Conservation (phyloP, 2,888 invertebrate species). For the Eledone cirrhosa region DNA sequence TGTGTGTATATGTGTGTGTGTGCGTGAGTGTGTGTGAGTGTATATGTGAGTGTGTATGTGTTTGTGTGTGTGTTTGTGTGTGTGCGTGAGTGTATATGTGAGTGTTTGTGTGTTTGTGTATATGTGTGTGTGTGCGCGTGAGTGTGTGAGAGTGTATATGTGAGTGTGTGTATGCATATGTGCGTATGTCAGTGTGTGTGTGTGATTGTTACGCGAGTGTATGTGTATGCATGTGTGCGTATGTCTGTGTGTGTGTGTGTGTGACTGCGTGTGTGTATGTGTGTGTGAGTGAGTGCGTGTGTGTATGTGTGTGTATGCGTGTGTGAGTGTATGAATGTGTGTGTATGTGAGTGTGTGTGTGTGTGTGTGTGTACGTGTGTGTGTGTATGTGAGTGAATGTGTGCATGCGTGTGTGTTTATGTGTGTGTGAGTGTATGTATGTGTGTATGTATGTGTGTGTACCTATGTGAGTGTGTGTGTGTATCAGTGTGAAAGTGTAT, state of each 20-base stretch:
- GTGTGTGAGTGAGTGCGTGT: too few species aligned
- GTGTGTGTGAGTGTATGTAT: too few species aligned
- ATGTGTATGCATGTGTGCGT: background rate
- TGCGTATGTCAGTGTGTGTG: background rate
- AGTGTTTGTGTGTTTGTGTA: background rate
- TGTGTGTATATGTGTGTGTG: background rate
- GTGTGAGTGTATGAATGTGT: too few species aligned
- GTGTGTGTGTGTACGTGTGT: background rate
- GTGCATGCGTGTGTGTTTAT: too few species aligned
- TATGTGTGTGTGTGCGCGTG: background rate
- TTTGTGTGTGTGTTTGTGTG: background rate
- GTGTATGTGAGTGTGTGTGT: too few species aligned
- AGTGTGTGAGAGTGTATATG: background rate
- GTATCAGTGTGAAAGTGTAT: background rate
- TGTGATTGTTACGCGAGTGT: background rate
- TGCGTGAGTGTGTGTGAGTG: background rate
- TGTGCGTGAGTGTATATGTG: background rate
- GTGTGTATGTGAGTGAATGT: too few species aligned
- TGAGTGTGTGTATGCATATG: background rate
- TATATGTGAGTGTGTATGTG: background rate
- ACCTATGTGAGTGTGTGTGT: background rate
- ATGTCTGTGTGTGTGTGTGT: too few species aligned
- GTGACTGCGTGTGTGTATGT: too few species aligned
- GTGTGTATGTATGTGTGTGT: too few species aligned
- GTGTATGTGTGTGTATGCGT: too few species aligned